These are phyloP conservation scores for Eustalomyia histrio DNA, from an alignment of 2,888 invertebrate species.

Conservation along the genomic window DNA sequence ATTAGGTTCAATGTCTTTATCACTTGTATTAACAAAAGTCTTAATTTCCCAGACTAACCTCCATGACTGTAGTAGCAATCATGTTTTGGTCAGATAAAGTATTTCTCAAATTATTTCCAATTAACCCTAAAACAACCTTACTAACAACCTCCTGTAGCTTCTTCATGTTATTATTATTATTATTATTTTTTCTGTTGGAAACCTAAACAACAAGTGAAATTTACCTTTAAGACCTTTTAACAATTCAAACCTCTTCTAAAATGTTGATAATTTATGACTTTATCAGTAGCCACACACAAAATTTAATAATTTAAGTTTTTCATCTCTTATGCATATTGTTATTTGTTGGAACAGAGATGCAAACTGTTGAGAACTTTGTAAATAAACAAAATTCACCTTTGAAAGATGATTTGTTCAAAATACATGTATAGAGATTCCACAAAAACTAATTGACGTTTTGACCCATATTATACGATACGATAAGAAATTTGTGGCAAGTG, in stretches of 20 bases:
- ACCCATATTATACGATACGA: slow-evolving; percentile 48
- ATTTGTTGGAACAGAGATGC: slow-evolving; percentile 12
- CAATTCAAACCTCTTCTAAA: neutral
- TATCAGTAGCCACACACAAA: slow-evolving; percentile 11
- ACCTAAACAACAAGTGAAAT: slow-evolving; percentile 7
- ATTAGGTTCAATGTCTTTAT: neutral
- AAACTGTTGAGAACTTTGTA: neutral
- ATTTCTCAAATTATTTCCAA: slow-evolving; percentile 68
- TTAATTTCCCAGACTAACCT: neutral
- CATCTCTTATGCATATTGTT: neutral
- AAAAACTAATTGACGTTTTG: slow-evolving; percentile 53
- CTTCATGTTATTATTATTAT: neutral
- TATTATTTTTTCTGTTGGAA: neutral
- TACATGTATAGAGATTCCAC: neutral
- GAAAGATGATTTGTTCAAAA: slow-evolving; percentile 2
- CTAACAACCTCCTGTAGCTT: slow-evolving; percentile 2
- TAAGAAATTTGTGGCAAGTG: slow-evolving; percentile 30
- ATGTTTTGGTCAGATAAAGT: slow-evolving; percentile 32
- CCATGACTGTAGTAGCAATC: neutral
- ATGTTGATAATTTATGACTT: slow-evolving; percentile 19
- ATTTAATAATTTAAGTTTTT: slow-evolving; percentile 32
- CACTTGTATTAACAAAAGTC: neutral
- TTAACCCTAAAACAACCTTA: slow-evolving; percentile 10
- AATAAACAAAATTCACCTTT: slow-evolving; percentile 19
- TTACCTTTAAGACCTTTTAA: slow-evolving; percentile 10